These are phyloP conservation scores for Sturnus vulgaris DNA, from an alignment of 2,113 vertebrate genomes.

Conservation along the genomic window DNA sequence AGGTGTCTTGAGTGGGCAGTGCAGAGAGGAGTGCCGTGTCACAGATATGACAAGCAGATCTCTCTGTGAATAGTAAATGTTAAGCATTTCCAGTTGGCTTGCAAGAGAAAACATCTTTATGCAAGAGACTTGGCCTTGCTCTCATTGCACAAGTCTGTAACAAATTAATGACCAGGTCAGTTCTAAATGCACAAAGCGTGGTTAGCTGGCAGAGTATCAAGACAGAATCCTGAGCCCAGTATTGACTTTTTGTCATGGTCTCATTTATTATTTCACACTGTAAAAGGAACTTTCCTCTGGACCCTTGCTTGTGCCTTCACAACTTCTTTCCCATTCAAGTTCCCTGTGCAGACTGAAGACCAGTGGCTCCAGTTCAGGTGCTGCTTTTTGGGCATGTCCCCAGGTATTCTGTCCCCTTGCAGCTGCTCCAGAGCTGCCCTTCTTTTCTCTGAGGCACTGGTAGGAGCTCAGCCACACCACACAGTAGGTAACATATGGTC, in stretches of 20 bases:
- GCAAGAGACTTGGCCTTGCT: constrained; percentile 50
- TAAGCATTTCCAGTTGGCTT: constrained; percentile 41
- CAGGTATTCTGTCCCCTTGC: not conserved
- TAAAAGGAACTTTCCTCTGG: constrained; percentile 20
- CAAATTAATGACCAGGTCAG: constrained; percentile 60
- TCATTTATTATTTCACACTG: constrained; percentile 13
- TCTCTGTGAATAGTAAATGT: not conserved
- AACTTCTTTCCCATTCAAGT: not conserved
- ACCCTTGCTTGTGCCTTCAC: not conserved
- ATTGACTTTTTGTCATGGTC: constrained; percentile 39
- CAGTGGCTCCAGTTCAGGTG: not conserved
- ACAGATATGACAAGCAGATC: constrained; percentile 2
- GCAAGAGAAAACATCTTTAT: constrained; percentile 21
- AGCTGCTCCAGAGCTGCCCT: not conserved
- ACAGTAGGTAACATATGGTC: not conserved
- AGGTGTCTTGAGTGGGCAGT: constrained; percentile 3
- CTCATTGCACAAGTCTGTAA: constrained; percentile 28
- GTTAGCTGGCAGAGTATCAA: constrained; percentile 16
- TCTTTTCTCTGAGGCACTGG: not conserved
- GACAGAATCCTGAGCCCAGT: not conserved
- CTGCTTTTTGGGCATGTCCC: not conserved
- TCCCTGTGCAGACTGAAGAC: not conserved
- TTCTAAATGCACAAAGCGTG: not conserved
- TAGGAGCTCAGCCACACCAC: not conserved
- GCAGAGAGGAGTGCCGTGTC: not conserved